Evolutionary conservation across 2,888 invertebrate species (phyloP).

Genomic region (Phalera bucephala): DNA sequence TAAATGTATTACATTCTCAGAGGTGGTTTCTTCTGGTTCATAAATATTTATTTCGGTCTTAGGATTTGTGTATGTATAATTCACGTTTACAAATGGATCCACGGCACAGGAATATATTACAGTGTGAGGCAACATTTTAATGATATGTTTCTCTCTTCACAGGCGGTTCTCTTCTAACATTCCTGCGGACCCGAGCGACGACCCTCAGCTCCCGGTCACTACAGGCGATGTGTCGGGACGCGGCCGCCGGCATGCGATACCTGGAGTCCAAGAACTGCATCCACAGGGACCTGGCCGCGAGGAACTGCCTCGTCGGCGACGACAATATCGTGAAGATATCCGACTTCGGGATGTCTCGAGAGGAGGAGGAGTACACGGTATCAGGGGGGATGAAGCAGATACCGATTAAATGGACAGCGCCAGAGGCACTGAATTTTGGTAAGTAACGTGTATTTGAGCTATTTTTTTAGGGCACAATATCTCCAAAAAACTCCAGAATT

Average conservation of each 20-base stretch:
- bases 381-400: slow-evolving; percentile 99
- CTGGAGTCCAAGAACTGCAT: slow-evolving; percentile 98
- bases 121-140: no score
- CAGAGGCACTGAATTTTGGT: slow-evolving; percentile 97
- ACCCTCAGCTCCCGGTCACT: slow-evolving; percentile 85
- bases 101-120: no score
- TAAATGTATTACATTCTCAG: no score
- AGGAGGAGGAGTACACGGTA: slow-evolving; percentile 98
- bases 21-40: no score
- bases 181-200: slow-evolving; percentile 90
- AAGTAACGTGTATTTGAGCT: no score
- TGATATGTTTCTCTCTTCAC: slow-evolving; percentile 12
- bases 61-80: no score
- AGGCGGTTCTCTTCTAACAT: slow-evolving; percentile 96
- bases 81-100: no score
- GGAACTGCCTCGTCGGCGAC: slow-evolving; percentile 95
- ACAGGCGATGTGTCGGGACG: slow-evolving; percentile 96
- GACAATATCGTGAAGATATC: slow-evolving; percentile 97
- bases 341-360: slow-evolving; percentile 98
- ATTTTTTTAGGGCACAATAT: no score
- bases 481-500: no score
- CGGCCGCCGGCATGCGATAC: slow-evolving; percentile 97
- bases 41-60: no score
- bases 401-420: slow-evolving; percentile 99
- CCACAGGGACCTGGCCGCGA: slow-evolving; percentile 96